phyloP scores from a whole-genome alignment of 1,140 invertebrate genomes.

The Achroia grisella region DNA sequence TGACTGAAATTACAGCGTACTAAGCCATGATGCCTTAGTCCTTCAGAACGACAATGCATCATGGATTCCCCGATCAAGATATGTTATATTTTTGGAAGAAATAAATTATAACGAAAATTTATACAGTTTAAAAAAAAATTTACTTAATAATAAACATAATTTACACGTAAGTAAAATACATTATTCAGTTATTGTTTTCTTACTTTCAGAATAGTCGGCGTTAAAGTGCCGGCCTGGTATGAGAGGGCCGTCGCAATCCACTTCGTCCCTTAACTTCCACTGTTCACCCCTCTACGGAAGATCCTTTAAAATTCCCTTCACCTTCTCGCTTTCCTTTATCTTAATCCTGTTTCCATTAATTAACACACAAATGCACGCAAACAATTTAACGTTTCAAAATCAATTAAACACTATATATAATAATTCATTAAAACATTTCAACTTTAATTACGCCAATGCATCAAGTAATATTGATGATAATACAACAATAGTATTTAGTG shows the following conservation, averaged over 20 bases:
- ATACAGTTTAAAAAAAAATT: too few relatives aligned
- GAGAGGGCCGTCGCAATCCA: constrained; percentile 35
- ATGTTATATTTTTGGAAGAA: too few relatives aligned
- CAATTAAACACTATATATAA: neutral
- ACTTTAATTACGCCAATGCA: constrained; percentile 6
- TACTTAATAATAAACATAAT: too few relatives aligned
- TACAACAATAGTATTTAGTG: constrained; percentile 15
- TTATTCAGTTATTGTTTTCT: constrained; percentile 8
- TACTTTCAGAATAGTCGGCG: constrained; percentile 49
- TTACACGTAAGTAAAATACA: too few relatives aligned
- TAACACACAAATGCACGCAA: constrained; percentile 36
- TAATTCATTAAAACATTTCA: constrained; percentile 7
- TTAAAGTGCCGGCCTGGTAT: constrained; percentile 56
- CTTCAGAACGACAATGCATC: too few relatives aligned
- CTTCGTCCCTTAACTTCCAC: constrained; percentile 32
- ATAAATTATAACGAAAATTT: too few relatives aligned
- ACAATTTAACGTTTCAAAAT: neutral
- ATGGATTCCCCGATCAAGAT: too few relatives aligned
- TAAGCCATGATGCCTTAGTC: too few relatives aligned
- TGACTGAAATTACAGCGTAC: too few relatives aligned
- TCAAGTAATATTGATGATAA: constrained; percentile 6
- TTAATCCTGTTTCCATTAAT: constrained; percentile 27
- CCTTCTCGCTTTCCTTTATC: constrained; percentile 28
- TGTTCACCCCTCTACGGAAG: constrained; percentile 40
- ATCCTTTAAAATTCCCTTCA: constrained; percentile 28